Conservation (phyloP, 2,888 invertebrate species). For the Yponomeuta malinellus region DNA sequence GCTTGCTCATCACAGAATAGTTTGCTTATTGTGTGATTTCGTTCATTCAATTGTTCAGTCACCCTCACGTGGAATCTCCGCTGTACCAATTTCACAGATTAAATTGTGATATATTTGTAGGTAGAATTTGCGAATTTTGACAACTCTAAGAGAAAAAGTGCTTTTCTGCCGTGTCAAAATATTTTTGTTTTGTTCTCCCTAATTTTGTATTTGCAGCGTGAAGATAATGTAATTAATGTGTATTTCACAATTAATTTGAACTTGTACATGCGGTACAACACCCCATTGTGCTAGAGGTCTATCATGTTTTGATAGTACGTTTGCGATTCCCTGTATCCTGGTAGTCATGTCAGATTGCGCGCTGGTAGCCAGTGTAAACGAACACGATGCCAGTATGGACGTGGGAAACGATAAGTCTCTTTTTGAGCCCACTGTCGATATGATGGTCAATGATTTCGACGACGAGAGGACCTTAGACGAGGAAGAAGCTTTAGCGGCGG, state of each 20-base stretch:
- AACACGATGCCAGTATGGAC: constrained; percentile 74
- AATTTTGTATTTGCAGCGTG: constrained; percentile 34
- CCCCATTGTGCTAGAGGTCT: background rate
- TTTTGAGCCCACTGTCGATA: constrained; percentile 95
- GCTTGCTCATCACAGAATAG: no score
- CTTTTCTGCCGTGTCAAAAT: constrained; percentile 57
- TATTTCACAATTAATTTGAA: background rate
- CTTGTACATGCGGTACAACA: constrained; percentile 22
- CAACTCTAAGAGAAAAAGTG: background rate
- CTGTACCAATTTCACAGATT: no score
- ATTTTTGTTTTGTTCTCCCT: constrained; percentile 64
- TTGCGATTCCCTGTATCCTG: background rate
- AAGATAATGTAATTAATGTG: constrained; percentile 36
- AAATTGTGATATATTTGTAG: background rate
- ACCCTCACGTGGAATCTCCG: no score
- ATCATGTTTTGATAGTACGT: constrained; percentile 12
- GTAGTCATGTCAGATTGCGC: constrained; percentile 75
- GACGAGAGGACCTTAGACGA: constrained; percentile 97
- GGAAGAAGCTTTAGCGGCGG: constrained; percentile 95
- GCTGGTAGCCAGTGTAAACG: constrained; percentile 69
- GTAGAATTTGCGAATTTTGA: background rate
- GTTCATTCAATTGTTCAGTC: no score
- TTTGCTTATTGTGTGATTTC: no score
- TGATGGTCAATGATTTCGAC: constrained; percentile 98
- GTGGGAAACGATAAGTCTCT: constrained; percentile 76